Base-by-base conservation (phyloP, 1,140 invertebrate genomes). In the Drosophila bocki region DNA sequence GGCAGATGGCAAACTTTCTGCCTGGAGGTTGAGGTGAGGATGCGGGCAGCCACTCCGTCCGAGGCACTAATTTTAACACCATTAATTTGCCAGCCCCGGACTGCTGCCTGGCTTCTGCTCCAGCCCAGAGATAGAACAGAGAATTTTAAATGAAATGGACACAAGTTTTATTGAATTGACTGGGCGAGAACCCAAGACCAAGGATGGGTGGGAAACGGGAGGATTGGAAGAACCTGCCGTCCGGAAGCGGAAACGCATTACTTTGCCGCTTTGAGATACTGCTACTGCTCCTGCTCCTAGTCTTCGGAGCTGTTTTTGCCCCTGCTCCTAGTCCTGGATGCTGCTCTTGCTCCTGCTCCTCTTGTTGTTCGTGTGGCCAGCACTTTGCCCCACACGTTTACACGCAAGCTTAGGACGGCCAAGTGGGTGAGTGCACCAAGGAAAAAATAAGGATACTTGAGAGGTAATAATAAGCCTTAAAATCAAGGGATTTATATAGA, bases 71-170 rank as follows among this genome's bases (percentile, higher is more conserved):
- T 91, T 84, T 83, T 77, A 91, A 88, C 84, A 82, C 84, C 88
- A 91, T 91, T 91, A 91, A 91, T 91, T 91, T 91, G 64, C 56
- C 42, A 65, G 61, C 39, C 50, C 50, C 61, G 71, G 35, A 51
- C 26, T 22, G 22, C 22, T 47, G 19, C 19, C n/a, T 22, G 39
- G 58, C 54, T 53, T 59, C 48, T 22, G 41, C 29, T 29, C 22
- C 22, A 29, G 22, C 22, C 13, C 56, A 42, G 59, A 56, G 70
- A 83, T 71, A 78, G 69, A 78, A 87, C 64, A 87, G 77, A 72
- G 78, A 85, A 88, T 91, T 91, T 90, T 82, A 91, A 91, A 91
- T 91, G 83, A 91, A 91, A 91, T 91, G 90, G 84, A 91, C 88
- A 85, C 90, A 91, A 85, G 67, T 91, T 88, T 91, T 91, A 91